These are phyloP conservation scores for Heliconius nattereri DNA, from an alignment of 1,140 invertebrate species.

Conservation along the genomic window DNA sequence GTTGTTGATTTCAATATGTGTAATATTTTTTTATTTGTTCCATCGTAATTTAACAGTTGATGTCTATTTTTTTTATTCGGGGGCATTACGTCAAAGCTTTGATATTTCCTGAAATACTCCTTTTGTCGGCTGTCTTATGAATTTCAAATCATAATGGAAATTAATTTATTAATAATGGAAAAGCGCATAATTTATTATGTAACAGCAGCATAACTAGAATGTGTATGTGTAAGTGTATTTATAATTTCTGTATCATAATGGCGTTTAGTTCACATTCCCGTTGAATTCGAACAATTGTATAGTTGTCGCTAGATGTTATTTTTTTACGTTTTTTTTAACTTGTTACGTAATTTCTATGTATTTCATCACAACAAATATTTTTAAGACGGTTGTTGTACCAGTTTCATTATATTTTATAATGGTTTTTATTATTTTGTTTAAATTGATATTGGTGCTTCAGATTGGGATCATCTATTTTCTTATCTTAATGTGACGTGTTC, in stretches of 20 bases:
- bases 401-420: slow-evolving; percentile 63
- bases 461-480: slow-evolving; percentile 32
- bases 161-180: slow-evolving; percentile 29
- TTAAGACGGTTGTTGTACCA: slow-evolving; percentile 48
- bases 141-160: slow-evolving; percentile 21
- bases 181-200: slow-evolving; percentile 63
- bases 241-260: slow-evolving; percentile 80
- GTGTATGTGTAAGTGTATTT: slow-evolving; percentile 67
- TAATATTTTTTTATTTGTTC: slow-evolving; percentile 17
- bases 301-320: slow-evolving; percentile 35
- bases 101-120: slow-evolving; percentile 23
- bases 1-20: slow-evolving; percentile 42
- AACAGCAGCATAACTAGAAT: slow-evolving; percentile 64
- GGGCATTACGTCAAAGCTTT: slow-evolving; percentile 3
- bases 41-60: not conserved
- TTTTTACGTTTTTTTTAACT: slow-evolving; percentile 46
- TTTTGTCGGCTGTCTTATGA: slow-evolving; percentile 11
- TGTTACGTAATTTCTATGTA: slow-evolving; percentile 22
- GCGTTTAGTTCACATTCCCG: slow-evolving; percentile 60
- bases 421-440: slow-evolving; percentile 48
- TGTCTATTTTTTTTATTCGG: not conserved
- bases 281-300: slow-evolving; percentile 62
- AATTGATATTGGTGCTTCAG: slow-evolving; percentile 39
- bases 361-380: slow-evolving; percentile 69
- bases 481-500: slow-evolving; percentile 14